phyloP scores from a whole-genome alignment of 2,113 vertebrate genomes.

The mouse (Mus musculus) region DNA sequence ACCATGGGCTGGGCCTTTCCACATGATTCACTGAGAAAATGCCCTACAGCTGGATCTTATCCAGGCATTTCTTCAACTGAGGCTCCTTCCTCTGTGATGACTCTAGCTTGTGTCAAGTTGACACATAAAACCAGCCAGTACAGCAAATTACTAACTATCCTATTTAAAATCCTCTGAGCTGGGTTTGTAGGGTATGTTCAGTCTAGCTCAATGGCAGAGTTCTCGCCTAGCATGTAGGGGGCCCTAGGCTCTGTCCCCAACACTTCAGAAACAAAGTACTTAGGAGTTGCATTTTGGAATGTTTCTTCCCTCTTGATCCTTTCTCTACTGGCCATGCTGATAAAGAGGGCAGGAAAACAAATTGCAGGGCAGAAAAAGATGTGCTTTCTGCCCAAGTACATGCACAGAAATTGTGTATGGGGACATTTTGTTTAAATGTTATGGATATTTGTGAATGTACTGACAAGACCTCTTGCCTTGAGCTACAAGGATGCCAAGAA shows the following conservation, averaged over 20 bases:
- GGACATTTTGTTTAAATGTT: slow-evolving; percentile 31
- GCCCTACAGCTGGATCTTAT: too few relatives aligned
- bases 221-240: too few relatives aligned
- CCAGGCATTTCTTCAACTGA: too few relatives aligned
- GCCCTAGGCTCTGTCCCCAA: background rate
- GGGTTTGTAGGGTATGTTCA: too few relatives aligned
- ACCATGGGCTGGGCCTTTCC: too few relatives aligned
- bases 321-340: background rate
- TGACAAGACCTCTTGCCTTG: background rate
- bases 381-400: background rate
- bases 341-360: background rate
- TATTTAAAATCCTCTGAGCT: background rate
- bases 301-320: background rate
- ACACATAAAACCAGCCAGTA: too few relatives aligned
- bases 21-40: too few relatives aligned
- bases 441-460: background rate
- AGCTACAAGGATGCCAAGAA: slow-evolving; percentile 10
- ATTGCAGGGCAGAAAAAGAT: background rate
- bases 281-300: background rate
- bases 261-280: background rate
- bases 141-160: background rate
- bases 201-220: background rate
- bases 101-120: too few relatives aligned
- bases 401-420: background rate
- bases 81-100: too few relatives aligned